These are phyloP conservation scores for Diadromus collaris DNA, from an alignment of 2,888 invertebrate genomes.

Conservation along the genomic window DNA sequence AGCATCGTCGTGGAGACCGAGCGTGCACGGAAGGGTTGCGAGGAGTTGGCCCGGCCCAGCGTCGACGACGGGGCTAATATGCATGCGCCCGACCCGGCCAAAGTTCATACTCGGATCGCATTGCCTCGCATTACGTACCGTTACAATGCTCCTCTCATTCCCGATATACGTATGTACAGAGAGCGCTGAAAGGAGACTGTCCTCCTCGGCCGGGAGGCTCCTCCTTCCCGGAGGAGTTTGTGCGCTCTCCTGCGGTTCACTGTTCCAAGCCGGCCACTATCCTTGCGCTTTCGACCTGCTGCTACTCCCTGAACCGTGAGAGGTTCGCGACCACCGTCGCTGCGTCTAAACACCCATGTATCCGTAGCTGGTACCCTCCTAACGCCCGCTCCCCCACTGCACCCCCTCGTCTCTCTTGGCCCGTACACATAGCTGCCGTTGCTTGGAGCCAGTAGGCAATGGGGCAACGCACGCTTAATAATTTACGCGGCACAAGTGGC, in stretches of 20 bases:
- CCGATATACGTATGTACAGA: conserved; percentile 8
- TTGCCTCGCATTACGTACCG: conserved; percentile 70
- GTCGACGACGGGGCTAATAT: conserved; percentile 72
- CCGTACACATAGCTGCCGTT: conserved; percentile 4
- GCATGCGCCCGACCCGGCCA: conserved; percentile 71
- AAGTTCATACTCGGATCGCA: conserved; percentile 71
- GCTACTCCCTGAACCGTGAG: conserved; percentile 29
- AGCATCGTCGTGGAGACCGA: conserved; percentile 10
- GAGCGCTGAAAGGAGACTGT: conserved; percentile 24
- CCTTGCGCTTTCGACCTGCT: conserved; percentile 33
- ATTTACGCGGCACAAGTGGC: conserved; percentile 75
- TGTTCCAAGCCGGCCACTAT: conserved; percentile 3
- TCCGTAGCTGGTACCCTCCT: not conserved
- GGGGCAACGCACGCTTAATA: conserved; percentile 74
- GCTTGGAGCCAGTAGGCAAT: conserved; percentile 59
- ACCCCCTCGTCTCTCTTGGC: not conserved
- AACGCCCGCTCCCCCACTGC: too few species aligned
- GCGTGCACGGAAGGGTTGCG: not conserved
- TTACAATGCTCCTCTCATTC: conserved; percentile 63
- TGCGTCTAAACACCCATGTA: not conserved
- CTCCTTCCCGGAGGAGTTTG: conserved; percentile 23
- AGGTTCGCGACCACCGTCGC: conserved; percentile 15
- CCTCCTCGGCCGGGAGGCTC: conserved; percentile 3
- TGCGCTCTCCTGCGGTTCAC: conserved; percentile 20
- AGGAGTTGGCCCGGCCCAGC: conserved; percentile 19